These are phyloP conservation scores for Dyspetes luteomarginatus DNA, from an alignment of 2,888 invertebrate species.

Conservation along the genomic window DNA sequence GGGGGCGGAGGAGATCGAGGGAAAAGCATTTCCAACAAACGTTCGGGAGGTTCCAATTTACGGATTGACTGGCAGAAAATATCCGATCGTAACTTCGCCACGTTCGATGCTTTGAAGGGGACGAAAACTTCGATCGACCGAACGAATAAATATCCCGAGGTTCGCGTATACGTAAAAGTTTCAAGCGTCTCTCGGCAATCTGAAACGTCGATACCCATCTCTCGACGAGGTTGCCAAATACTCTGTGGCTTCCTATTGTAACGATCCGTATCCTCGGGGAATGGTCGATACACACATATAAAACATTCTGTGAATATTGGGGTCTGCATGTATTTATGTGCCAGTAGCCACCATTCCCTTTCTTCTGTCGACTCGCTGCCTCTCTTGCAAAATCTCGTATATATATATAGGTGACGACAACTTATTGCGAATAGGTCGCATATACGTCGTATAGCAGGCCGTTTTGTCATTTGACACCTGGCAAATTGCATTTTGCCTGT, in stretches of 20 bases:
- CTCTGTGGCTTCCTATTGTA: slow-evolving; percentile 37
- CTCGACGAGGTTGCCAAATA: slow-evolving; percentile 41
- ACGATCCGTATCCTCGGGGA: slow-evolving; percentile 24
- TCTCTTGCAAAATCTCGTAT: slow-evolving; percentile 29
- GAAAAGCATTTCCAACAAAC: not conserved
- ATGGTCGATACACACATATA: slow-evolving; percentile 18
- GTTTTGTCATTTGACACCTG: slow-evolving; percentile 52
- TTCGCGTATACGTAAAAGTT: not conserved
- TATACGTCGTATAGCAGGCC: slow-evolving; percentile 4
- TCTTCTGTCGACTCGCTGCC: slow-evolving; percentile 16
- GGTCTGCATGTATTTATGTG: slow-evolving; percentile 1
- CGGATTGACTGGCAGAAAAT: not conserved
- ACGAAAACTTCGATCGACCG: not conserved
- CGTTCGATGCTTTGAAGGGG: not conserved
- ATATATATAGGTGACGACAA: not conserved
- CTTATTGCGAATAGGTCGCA: slow-evolving; percentile 49
- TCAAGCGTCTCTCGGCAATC: slow-evolving; percentile 19
- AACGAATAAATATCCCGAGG: slow-evolving; percentile 29
- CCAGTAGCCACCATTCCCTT: slow-evolving; percentile 23
- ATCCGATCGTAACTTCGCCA: not conserved
- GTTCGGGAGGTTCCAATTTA: not conserved
- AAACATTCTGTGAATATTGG: slow-evolving; percentile 23
- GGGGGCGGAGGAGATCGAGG: not conserved
- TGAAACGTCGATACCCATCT: slow-evolving; percentile 56
- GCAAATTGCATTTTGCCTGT: slow-evolving; percentile 56